These are phyloP conservation scores for Hemistola chrysoprasaria DNA, from an alignment of 2,888 invertebrate genomes.

Conservation along the genomic window DNA sequence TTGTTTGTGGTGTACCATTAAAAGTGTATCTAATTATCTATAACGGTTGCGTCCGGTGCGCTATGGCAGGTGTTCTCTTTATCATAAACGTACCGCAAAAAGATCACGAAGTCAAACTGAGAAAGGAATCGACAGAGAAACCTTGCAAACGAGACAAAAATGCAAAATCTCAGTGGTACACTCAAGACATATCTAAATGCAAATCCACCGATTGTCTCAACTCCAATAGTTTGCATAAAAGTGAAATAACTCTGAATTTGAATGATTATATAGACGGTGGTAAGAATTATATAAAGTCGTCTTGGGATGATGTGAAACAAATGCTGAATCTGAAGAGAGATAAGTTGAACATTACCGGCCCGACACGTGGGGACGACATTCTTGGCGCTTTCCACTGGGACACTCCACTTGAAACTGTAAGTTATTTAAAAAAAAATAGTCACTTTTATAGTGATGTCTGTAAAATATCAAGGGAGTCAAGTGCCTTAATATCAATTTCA, in stretches of 20 bases:
- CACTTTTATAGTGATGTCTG: no score
- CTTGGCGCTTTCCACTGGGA: constrained; percentile 53
- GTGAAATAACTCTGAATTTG: constrained; percentile 41
- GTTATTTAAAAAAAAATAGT: constrained; percentile 31
- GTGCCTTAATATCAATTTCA: no score
- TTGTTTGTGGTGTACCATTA: no score
- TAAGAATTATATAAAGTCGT: constrained; percentile 36
- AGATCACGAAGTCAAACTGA: constrained; percentile 64
- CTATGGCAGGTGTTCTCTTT: constrained; percentile 82
- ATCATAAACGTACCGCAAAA: constrained; percentile 81
- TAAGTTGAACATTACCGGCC: constrained; percentile 51
- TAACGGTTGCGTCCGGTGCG: no score
- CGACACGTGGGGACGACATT: constrained; percentile 47
- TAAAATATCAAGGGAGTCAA: no score
- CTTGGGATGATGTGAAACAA: constrained; percentile 56
- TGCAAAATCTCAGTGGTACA: constrained; percentile 9
- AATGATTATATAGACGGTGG: constrained; percentile 21
- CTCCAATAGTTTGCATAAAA: constrained; percentile 37
- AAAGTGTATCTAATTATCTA: no score
- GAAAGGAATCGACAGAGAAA: constrained; percentile 34
- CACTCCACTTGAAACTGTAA: constrained; percentile 59
- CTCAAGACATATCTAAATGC: constrained; percentile 38
- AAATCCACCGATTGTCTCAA: constrained; percentile 46
- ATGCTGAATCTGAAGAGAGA: constrained; percentile 43
- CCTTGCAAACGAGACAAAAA: constrained; percentile 23